Evolutionary conservation across 2,113 vertebrate genomes (phyloP), one percentile per base, ranked within the genome.

Genomic region (Struthio camelus): DNA sequence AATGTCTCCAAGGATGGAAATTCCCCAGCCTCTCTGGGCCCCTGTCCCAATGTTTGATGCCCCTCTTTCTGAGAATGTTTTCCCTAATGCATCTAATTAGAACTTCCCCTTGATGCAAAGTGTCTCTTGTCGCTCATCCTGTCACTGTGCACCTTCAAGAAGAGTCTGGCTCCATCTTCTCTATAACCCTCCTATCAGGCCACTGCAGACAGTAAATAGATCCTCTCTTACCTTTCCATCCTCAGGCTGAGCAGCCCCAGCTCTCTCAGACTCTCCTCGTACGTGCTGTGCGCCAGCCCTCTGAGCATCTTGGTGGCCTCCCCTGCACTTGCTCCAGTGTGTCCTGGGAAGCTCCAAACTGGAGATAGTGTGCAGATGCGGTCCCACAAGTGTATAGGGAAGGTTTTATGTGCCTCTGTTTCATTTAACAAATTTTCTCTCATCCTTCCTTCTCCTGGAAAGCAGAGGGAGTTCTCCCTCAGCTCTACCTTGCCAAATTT

Each of bases 301-400:
- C 22, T 53, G 1, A 44, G 23, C 4, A 1, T 50, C 42, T 50
- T 23, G 23, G 7, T 25, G 19, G 11, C 51, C 36, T 78, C 36
- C 1, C 1, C 34, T 82, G 56, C 53, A 32, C 22, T 71, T 0
- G 0, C 34, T 64, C 14, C 71, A 54, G 10, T 12, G 20, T 50
- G 11, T 59, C n/a, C 7, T 46, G 62, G 28, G 50, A 44, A 80
- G 62, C 71, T 75, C 53, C 66, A 80, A 7, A 23, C 27, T 40
- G 46, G 17, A 77, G 6, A 58, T 36, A 30, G 34, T 76, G 30
- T 28, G 25, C 42, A 87, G 40, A 51, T 81, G 34, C 6, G 7
- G 64, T 70, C 51, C 78, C 67, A 42, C 7, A 85, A 85, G 8
- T 9, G 4, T 32, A 5, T 51, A 7, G 72, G 42, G 25, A 58